Base-by-base conservation (phyloP, 2,797 vertebrate genomes). In the Squalus acanthias region DNA sequence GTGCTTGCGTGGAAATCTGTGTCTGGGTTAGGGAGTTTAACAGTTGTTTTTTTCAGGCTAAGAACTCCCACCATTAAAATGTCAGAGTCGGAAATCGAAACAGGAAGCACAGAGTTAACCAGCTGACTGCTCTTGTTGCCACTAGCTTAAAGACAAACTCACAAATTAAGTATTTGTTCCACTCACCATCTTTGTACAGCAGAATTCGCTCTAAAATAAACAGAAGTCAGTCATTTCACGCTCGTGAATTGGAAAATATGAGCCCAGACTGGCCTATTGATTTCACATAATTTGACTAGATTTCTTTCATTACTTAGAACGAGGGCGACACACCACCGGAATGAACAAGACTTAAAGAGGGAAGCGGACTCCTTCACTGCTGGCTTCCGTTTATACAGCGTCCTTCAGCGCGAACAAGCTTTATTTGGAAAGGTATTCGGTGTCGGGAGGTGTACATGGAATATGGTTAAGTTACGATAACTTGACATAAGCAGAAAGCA, bases 141-240 rank as follows among this genome's bases (percentile, higher is more conserved):
- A 39, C 20, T n/a, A 46, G 63, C 91, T 67, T 93, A 39, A 67
- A 67, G 63, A 24, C 17, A 93, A 65, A 39, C 89, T 92, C 33
- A 39, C 13, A 67, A 93, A 69, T 93, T 67, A 92, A 67, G n/a
- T 33, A 46, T 69, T 67, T 67, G n/a, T 67, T 93, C n/a, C 65
- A 46, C 65, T 46, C 91, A 93, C 63, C 20, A 24, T 7, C 17
- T 67, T 67, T 93, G 60, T 46, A 24, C 33, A 93, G 3, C n/a
- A 69, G 8, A 93, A 22, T 93, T 24, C 46, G 39, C 63, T 46
- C 1, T 4, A 5, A 67, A 46, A 69, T 93, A 69, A 93, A 93
- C n/a, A 69, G 2, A 92, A 92, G 91, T 4, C 91, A 93, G 65
- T 93, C 91, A 93, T 93, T 93, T 67, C 65, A 93, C 20, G n/a